Conservation (phyloP, 1,140 invertebrate species). For the Drosophila mauritiana region DNA sequence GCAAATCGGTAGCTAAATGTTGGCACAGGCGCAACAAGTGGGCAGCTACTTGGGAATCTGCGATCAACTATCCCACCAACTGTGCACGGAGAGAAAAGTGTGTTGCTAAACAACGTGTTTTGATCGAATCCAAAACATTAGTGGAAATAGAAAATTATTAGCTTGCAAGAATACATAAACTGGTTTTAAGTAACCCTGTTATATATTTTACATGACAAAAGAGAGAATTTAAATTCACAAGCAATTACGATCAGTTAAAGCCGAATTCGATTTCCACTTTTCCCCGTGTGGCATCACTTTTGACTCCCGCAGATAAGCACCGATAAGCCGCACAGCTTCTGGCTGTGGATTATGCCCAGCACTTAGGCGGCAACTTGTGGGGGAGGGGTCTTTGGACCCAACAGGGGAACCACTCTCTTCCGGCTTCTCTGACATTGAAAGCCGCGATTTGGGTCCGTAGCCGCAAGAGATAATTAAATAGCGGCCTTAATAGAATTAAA, state of each 20-base stretch:
- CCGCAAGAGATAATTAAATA: constrained; percentile 81
- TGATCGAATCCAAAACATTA: too few relatives aligned
- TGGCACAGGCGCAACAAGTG: constrained; percentile 76
- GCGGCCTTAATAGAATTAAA: constrained; percentile 81
- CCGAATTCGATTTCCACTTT: background rate
- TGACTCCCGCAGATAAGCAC: constrained; percentile 68
- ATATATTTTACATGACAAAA: too few relatives aligned
- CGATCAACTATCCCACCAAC: constrained; percentile 17
- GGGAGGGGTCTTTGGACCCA: background rate
- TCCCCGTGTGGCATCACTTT: constrained; percentile 57
- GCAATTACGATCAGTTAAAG: background rate
- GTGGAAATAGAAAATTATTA: too few relatives aligned
- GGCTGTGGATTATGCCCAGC: constrained; percentile 44
- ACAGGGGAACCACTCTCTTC: constrained; percentile 24
- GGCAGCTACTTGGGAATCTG: constrained; percentile 39
- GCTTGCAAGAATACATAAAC: too few relatives aligned
- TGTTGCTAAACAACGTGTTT: background rate
- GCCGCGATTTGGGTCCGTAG: constrained; percentile 49
- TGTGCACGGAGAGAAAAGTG: constrained; percentile 7
- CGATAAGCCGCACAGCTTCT: constrained; percentile 59
- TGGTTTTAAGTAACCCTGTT: too few relatives aligned
- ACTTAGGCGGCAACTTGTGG: constrained; percentile 27
- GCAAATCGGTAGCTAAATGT: constrained; percentile 81
- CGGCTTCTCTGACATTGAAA: constrained; percentile 71
- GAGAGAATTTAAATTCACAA: too few relatives aligned